These are phyloP conservation scores for Hydrocynus forskahlii DNA, from an alignment of 2,797 vertebrate genomes.

Conservation along the genomic window DNA sequence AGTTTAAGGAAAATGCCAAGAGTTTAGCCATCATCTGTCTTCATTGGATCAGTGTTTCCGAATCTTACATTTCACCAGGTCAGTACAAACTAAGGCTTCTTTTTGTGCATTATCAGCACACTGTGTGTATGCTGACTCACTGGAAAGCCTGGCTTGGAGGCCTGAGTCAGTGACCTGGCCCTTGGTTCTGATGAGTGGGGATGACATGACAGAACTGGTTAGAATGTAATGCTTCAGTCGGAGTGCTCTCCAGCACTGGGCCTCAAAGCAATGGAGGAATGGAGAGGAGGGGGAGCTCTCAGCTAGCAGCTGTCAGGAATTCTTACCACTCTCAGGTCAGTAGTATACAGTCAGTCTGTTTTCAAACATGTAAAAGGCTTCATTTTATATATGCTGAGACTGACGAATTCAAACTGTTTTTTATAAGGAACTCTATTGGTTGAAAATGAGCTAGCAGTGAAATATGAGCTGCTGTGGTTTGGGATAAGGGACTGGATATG, in stretches of 20 bases:
- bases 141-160: slow-evolving; percentile 23
- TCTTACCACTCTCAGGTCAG: background rate
- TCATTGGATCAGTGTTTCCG: slow-evolving; percentile 22
- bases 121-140: slow-evolving; percentile 39
- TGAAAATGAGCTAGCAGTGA: slow-evolving; percentile 39
- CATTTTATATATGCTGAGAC: background rate
- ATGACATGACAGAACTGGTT: slow-evolving; percentile 67
- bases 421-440: background rate
- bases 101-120: slow-evolving; percentile 38
- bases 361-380: background rate
- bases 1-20: background rate
- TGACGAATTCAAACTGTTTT: background rate
- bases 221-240: slow-evolving; percentile 61
- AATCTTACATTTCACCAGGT: slow-evolving; percentile 39
- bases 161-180: slow-evolving; percentile 50
- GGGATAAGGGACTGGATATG: slow-evolving; percentile 10
- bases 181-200: slow-evolving; percentile 46
- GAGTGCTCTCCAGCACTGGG: slow-evolving; percentile 54
- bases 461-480: slow-evolving; percentile 24
- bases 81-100: slow-evolving; percentile 37
- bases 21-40: slow-evolving; percentile 12
- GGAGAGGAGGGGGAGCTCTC: background rate
- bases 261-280: background rate
- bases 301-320: background rate
- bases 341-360: background rate